A percentile compares a stretch with the other conserved stretches of the same genome.
Conservation (phyloP, 1,140 invertebrate genomes). For the Calycopis cecrops region DNA sequence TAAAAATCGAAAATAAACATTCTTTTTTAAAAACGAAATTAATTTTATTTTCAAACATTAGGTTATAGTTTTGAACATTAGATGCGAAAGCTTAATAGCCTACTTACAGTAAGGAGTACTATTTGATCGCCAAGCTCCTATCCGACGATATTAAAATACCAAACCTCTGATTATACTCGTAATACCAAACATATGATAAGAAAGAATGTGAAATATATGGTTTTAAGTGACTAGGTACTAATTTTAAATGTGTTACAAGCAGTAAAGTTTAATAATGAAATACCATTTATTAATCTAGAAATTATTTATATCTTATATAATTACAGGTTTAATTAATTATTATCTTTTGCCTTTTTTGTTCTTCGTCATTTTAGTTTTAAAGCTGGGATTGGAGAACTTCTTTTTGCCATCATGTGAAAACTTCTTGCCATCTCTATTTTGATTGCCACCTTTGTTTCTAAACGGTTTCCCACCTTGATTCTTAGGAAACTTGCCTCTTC, state of each 20-base stretch:
- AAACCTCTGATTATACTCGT: too few relatives aligned
- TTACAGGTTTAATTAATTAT: slow-evolving; percentile 18
- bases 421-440: slow-evolving; percentile 30
- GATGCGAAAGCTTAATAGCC: too few relatives aligned
- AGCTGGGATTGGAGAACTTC: slow-evolving; percentile 19
- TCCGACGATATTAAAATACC: too few relatives aligned
- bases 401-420: slow-evolving; percentile 30
- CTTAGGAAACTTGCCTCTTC: slow-evolving; percentile 23
- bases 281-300: slow-evolving; percentile 16
- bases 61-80: too few relatives aligned
- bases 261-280: slow-evolving; percentile 19
- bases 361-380: slow-evolving; percentile 32
- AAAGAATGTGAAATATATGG: too few relatives aligned
- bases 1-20: too few relatives aligned
- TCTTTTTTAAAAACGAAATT: too few relatives aligned
- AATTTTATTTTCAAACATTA: too few relatives aligned
- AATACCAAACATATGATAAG: too few relatives aligned
- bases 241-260: not conserved
- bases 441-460: slow-evolving; percentile 24
- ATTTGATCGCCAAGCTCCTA: too few relatives aligned
- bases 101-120: too few relatives aligned
- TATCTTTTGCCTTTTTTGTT: slow-evolving; percentile 32
- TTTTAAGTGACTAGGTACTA: too few relatives aligned
- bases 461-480: not conserved
- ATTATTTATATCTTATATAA: slow-evolving; percentile 6